phyloP scores from a whole-genome alignment of 2,888 invertebrate species.

The Acleris literana region DNA sequence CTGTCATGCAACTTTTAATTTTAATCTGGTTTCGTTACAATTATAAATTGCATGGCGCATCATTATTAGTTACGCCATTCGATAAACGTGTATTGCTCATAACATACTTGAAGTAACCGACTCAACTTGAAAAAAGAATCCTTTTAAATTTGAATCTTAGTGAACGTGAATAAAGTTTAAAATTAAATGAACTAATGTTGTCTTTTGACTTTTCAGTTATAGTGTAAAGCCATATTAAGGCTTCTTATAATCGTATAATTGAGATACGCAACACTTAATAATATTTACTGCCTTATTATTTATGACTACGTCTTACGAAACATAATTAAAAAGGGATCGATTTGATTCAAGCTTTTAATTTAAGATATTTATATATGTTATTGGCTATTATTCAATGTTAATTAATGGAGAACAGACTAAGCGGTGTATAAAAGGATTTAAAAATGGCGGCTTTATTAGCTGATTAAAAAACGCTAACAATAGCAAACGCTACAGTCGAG shows the following conservation, averaged over 20 bases:
- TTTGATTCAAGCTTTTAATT: constrained; percentile 9
- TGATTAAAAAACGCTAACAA: neutral
- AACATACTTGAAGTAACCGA: neutral
- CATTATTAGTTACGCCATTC: neutral
- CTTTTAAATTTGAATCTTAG: neutral
- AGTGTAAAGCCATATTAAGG: constrained; percentile 11
- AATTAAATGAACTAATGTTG: neutral
- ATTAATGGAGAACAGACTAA: neutral
- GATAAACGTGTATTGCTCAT: neutral
- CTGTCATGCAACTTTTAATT: neutral
- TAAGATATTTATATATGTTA: constrained; percentile 4
- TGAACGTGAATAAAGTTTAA: neutral
- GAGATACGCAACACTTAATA: constrained; percentile 11
- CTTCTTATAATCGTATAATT: constrained; percentile 13
- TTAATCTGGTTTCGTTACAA: neutral
- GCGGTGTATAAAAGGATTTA: no score
- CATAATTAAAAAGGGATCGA: constrained; percentile 14
- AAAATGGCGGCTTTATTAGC: no score
- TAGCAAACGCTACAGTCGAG: no score
- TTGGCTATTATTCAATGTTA: neutral
- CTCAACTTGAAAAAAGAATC: neutral
- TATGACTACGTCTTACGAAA: constrained; percentile 14
- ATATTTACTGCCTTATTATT: constrained; percentile 17
- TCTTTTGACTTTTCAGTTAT: neutral
- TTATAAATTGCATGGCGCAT: neutral